A percentile compares a stretch with the other conserved stretches of the same genome.
Evolutionary conservation across 2,113 vertebrate species (phyloP).

Genomic region (Odobenus rosmarus): DNA sequence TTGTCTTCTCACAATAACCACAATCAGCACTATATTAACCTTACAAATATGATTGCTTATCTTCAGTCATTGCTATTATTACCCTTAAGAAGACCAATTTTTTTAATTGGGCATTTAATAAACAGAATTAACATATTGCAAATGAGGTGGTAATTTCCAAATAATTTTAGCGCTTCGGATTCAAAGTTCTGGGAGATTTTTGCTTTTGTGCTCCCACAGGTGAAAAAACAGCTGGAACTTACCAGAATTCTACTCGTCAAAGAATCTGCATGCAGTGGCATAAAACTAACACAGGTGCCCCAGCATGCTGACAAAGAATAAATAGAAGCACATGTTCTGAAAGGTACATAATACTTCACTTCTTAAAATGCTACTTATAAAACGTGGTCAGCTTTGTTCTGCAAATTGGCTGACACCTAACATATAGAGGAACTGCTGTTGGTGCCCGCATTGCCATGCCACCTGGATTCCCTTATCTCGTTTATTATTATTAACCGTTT

Average conservation of each 20-base stretch:
- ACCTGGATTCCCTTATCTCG: slow-evolving; percentile 64
- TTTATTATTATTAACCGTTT: slow-evolving; percentile 67
- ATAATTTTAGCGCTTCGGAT: background rate
- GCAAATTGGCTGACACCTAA: slow-evolving; percentile 58
- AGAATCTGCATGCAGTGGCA: slow-evolving; percentile 79
- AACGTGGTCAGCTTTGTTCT: slow-evolving; percentile 61
- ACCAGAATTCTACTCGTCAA: slow-evolving; percentile 77
- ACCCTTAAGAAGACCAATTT: background rate
- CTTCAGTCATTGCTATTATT: background rate
- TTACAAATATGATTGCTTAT: background rate
- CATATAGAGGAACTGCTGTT: background rate
- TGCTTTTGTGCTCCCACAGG: slow-evolving; percentile 76
- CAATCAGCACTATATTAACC: background rate
- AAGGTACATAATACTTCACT: slow-evolving; percentile 68
- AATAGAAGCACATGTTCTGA: slow-evolving; percentile 82
- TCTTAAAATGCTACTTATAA: slow-evolving; percentile 73
- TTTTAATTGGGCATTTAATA: background rate
- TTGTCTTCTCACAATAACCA: background rate
- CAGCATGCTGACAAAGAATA: slow-evolving; percentile 75
- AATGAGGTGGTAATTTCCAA: background rate
- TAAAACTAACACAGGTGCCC: slow-evolving; percentile 86
- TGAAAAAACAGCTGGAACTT: slow-evolving; percentile 85
- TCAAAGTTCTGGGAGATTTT: background rate
- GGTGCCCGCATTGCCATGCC: slow-evolving; percentile 5
- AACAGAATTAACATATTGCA: background rate